Base-by-base conservation (phyloP, 2,113 vertebrate species). In the Glareola pratincola region DNA sequence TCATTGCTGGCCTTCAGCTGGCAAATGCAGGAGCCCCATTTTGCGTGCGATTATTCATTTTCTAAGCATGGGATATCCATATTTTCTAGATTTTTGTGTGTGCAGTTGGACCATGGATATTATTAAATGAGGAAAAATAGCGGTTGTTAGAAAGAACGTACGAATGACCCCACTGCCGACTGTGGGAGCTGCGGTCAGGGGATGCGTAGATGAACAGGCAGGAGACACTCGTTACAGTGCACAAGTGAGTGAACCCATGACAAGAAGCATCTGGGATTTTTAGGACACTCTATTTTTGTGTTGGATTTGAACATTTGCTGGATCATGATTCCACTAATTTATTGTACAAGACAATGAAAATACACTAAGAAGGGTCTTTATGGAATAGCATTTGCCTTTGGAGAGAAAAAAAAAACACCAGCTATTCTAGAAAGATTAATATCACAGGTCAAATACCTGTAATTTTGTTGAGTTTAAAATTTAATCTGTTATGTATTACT, bases 191-290 rank as follows among this genome's bases (percentile, higher is more conserved):
- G 18, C 37, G 45, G 4, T 4, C 15, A 30, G 72, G 43, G 14
- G 10, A 6, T 2, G 9, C 10, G 7, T 11, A 24, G 18, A 2
- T 9, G 32, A 50, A 13, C 0, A 14, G 51, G 34, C 18, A 8
- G 1, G 2, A 34, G 63, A 59, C 27, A n/a, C 17, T 47, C 4
- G 1, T 9, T 48, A 56, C 50, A 36, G 22, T 10, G 53, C 39
- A 27, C 27, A 6, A 15, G 24, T 3, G 9, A 26, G 37, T 0
- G 26, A 67, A 9, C 5, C 22, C 41, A 0, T 1, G 13, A 1
- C 3, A 41, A 43, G 72, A 29, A 66, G 3, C 72, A 30, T 3
- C 62, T 68, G 53, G 21, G 54, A 14, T 39, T 36, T 66, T 53
- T 8, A 22, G 18, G 29, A 22, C 8, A 16, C 14, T 22, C 5